These are phyloP conservation scores for Oithona nana DNA, from an alignment of 2,888 invertebrate genomes.

Conservation along the genomic window DNA sequence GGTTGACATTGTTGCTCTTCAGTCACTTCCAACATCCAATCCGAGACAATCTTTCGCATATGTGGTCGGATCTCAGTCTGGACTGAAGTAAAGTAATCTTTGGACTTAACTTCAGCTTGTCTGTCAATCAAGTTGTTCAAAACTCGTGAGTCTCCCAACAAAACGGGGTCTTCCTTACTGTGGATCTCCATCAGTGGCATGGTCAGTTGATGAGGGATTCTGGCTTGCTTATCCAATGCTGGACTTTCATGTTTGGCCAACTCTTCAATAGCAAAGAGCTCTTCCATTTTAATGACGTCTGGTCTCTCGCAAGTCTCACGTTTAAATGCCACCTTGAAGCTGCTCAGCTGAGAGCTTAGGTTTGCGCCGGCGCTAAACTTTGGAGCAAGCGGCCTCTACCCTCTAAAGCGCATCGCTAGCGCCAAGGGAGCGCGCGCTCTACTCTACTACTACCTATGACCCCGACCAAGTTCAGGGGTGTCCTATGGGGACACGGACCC, in stretches of 20 bases:
- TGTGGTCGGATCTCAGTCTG: slow-evolving; percentile 54
- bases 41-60: slow-evolving; percentile 61
- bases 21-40: slow-evolving; percentile 79
- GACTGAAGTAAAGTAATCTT: slow-evolving; percentile 41
- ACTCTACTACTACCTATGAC: not conserved
- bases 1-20: slow-evolving; percentile 81
- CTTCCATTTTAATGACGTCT: not conserved
- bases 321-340: not conserved
- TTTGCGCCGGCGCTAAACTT: not conserved
- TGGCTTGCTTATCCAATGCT: not conserved
- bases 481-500: too few species aligned
- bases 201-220: not conserved
- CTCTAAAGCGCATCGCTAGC: not conserved
- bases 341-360: not conserved
- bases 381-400: not conserved
- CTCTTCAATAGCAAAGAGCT: slow-evolving; percentile 12
- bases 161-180: slow-evolving; percentile 46
- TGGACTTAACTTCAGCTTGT: slow-evolving; percentile 45
- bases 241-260: too few species aligned
- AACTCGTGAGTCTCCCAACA: slow-evolving; percentile 52
- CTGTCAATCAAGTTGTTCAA: slow-evolving; percentile 61
- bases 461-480: too few species aligned
- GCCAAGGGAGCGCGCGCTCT: not conserved
- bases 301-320: not conserved
- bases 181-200: not conserved